Evolutionary conservation across 2,888 invertebrate species (phyloP).

Genomic region (Sialis lutaria): DNA sequence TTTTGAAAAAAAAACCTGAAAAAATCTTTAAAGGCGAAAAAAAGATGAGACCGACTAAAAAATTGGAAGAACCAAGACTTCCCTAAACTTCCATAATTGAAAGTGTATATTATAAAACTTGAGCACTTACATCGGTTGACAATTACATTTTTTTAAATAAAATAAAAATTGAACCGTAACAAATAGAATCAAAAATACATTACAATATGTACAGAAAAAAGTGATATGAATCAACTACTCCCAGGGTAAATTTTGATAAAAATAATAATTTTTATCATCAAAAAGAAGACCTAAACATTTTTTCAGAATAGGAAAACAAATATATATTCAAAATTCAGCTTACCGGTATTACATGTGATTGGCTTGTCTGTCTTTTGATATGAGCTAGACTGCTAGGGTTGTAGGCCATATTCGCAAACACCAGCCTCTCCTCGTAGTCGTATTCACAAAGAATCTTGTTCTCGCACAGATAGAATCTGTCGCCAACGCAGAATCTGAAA

Average conservation of each 20-base stretch:
- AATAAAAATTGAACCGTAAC: no score
- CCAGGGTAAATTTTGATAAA: not conserved
- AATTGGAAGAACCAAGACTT: no score
- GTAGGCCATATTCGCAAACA: conserved; percentile 89
- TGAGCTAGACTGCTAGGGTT: conserved; percentile 73
- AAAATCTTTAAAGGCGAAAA: no score
- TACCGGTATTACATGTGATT: conserved; percentile 46
- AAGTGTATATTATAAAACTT: no score
- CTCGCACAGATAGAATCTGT: conserved; percentile 91
- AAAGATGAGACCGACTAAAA: no score
- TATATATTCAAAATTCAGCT: conserved; percentile 14
- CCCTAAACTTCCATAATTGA: no score
- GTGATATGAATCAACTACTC: not conserved
- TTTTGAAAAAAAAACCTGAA: no score
- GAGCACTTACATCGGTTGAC: no score
- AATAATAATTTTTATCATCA: not conserved
- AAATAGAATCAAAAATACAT: no score
- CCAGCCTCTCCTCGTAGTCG: conserved; percentile 89
- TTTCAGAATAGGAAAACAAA: not conserved
- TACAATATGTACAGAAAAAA: no score
- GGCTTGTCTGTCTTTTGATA: conserved; percentile 55
- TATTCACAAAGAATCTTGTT: conserved; percentile 97
- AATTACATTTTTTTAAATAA: no score
- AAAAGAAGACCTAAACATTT: not conserved
- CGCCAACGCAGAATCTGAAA: conserved; percentile 92